Base-by-base conservation (phyloP, 2,888 invertebrate genomes). In the Odontothrips loti region DNA sequence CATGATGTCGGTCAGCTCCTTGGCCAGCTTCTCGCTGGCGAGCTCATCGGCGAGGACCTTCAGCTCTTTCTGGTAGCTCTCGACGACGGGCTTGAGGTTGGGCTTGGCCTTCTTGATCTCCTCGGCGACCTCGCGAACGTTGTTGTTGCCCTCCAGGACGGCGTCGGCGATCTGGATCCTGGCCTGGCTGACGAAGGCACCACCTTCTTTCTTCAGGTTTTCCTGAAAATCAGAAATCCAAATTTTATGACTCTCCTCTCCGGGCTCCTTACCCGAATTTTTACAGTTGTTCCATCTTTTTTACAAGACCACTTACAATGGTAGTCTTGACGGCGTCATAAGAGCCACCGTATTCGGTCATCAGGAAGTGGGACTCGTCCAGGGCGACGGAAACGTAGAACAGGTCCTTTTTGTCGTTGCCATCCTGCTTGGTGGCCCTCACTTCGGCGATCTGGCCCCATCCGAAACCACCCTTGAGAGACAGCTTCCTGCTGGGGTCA, bases 41-140 rank as follows among this genome's bases (percentile, higher is more conserved):
- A 95, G 87, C 85, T 96, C 95, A 6, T 92, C 88, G 83, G 91
- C 89, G 78, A 96, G 88, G 83, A 91, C 91, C 47, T 90, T 88
- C 17, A 94, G 83, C 86, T 95, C 93, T 0, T 89, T 87, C 68
- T 88, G 88, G 86, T 94, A 93, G 48, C 92, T 90, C 10, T 90
- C 88, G n/a, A 90, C 86, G 0, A 94, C 86, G 6, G 91, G 89
- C 80, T 91, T 89, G 29, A 92, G 85, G 85, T 91, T 90, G 8
- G 91, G 91, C 12, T 86, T 84, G 79, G 90, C 89, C 63, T 89
- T 89, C 80, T 89, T 89, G 51, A 91, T 84, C 12, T 90, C 88
- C 0, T 91, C 90, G 3, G 89, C 84, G 0, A 92, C 87, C 81
- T 89, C 89, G 23, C 89, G 87, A 9, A 90, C 81, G 80, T 90